A percentile compares a stretch with the other conserved stretches of the same genome.
Evolutionary conservation across 2,888 invertebrate species (phyloP).

Genomic region (Clitarchus hookeri): DNA sequence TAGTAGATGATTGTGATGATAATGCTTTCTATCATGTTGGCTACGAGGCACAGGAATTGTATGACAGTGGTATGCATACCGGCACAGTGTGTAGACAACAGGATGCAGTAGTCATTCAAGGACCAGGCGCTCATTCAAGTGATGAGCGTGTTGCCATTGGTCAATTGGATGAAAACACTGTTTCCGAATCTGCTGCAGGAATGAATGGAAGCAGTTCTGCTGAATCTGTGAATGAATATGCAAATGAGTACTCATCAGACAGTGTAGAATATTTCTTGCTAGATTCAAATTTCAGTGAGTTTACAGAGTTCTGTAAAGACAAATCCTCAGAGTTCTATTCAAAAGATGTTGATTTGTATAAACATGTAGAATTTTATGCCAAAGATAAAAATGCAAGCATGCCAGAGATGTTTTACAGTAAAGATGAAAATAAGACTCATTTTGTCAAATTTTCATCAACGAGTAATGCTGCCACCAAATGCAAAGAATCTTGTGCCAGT

Average conservation of each 20-base stretch:
- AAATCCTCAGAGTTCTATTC: constrained; percentile 11
- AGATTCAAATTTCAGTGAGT: constrained; percentile 12
- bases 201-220: not conserved
- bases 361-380: not conserved
- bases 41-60: not conserved
- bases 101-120: not conserved
- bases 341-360: not conserved
- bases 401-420: constrained; percentile 2
- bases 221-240: not conserved
- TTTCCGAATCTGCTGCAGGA: not conserved
- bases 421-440: not conserved
- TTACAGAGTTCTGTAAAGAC: not conserved
- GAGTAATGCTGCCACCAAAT: not conserved
- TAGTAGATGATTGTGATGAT: not conserved
- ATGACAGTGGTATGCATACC: not conserved
- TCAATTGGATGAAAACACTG: not conserved
- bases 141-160: not conserved
- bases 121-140: not conserved
- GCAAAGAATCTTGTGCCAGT: not conserved
- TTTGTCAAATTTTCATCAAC: not conserved
- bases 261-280: not conserved
- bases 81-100: not conserved
- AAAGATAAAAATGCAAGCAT: not conserved
- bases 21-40: not conserved
- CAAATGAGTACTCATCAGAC: not conserved